Base-by-base conservation (phyloP, 1,140 invertebrate species). In the Mylabris phalerata region DNA sequence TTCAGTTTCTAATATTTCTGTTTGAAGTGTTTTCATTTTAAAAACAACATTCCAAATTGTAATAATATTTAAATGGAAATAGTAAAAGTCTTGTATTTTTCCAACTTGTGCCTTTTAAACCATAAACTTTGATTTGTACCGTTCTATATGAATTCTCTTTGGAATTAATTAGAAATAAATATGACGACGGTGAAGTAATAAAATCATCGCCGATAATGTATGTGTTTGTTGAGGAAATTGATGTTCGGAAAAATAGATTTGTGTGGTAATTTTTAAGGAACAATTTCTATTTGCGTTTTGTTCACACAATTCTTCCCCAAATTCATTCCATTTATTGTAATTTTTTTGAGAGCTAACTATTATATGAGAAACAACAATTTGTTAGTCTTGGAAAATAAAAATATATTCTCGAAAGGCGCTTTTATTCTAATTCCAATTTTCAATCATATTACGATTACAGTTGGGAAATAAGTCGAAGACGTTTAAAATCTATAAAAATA, bases 91-190 rank as follows among this genome's bases (percentile, higher is more conserved):
- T 63, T 63, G 51, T 63, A 66, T 63, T 63, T 62, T 67, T 67
- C 63, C 65, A 67, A 67, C 57, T 67, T 60, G 65, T 67, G 65
- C 65, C 65, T 67, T 66, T 67, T 50, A 59, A 19, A 62, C 57
- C 61, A 62, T 64, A 57, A 65, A 67, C 65, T 59, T 67, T 65
- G 47, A 59, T 48, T 41, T 54, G 59, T 43, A 62, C 63, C 65
- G 59, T 67, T 67, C 63, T 67, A 4, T 61, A 47, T 55, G 45
- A 55, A 62, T 54, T 65, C 45, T 51, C 55, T 52, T 32, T 7
- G 7, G 7, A 32, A 19, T 19, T 19, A 19, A 19, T 19, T 19
- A 19, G 19, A 19, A 19, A 19, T 19, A 19, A 19, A 19, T 19
- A 19, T 19, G 19, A 19, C 19, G 19, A 32, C 32, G 7, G 7